phyloP scores from a whole-genome alignment of 2,797 vertebrate genomes.

The Myripristis jacobus region DNA sequence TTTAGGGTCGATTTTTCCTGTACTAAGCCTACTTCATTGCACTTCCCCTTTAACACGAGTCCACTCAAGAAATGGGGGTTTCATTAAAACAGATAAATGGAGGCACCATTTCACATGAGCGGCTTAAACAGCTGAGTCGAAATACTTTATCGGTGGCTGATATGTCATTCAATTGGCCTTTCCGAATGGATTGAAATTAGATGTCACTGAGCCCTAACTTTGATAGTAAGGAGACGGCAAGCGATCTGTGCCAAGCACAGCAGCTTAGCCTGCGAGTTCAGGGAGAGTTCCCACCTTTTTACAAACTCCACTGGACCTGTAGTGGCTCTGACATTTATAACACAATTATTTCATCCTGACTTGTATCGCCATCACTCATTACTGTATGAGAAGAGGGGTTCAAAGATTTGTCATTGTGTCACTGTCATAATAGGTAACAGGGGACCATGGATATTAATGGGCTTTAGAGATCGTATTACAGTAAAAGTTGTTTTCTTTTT shows the following conservation, averaged over 20 bases:
- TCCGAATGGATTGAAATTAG: conserved; percentile 67
- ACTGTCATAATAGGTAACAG: background rate
- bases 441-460: conserved; percentile 6
- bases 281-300: conserved; percentile 50
- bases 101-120: conserved; percentile 67
- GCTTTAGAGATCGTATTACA: conserved; percentile 1
- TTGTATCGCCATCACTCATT: conserved; percentile 2
- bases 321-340: conserved; percentile 19
- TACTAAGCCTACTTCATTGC: conserved; percentile 40
- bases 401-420: conserved; percentile 11
- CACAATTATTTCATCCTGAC: conserved; percentile 17
- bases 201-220: conserved; percentile 49
- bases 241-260: conserved; percentile 28
- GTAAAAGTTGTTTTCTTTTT: conserved; percentile 5
- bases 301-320: conserved; percentile 15
- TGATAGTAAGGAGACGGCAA: conserved; percentile 46
- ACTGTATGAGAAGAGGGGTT: background rate
- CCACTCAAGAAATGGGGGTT: conserved; percentile 65
- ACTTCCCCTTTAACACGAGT: conserved; percentile 67
- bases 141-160: conserved; percentile 64
- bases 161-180: conserved; percentile 66
- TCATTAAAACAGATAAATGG: conserved; percentile 65
- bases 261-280: conserved; percentile 52
- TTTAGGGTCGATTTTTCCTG: conserved; percentile 34
- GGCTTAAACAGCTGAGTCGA: conserved; percentile 67